Base-by-base conservation (phyloP, 1,140 invertebrate species). In the Potamilus streckersoni region DNA sequence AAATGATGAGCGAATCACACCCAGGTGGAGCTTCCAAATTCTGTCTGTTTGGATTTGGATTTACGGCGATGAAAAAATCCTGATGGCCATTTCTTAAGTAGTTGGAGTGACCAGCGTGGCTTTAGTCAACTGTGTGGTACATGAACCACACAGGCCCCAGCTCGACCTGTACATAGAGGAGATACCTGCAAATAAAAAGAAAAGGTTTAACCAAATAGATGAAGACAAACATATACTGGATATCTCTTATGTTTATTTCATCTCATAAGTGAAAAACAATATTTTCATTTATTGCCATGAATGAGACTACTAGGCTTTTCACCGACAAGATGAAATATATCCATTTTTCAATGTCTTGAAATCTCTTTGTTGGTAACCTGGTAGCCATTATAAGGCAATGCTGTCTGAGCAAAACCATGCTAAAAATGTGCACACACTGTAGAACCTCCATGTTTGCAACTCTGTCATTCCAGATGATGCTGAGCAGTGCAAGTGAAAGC, bases 121-220 rank as follows among this genome's bases (percentile, higher is more conserved):
- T 75, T 79, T 84, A 85, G 86, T 88, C 86, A 88, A 83, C 85
- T 88, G 80, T 83, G 82, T 14, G 82, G 82, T 17, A 92, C 85
- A 64, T 92, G 92, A 56, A 96, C 94, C n/a, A 96, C 93, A 86
- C 95, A 96, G 65, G 95, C 94, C 71, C 95, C 95, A 67, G 95
- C 96, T 78, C 96, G 92, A 60, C 95, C 95, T 55, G 93, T 94
- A 82, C 93, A 93, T 64, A 97, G 90, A 19, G 94, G 92, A 56
- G 95, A 92, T 74, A 95, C 91, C 92, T 93, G 85, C 57, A 84
- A 83, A 49, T 60, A 2, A 78, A 49, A 69, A 62, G 55, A 60
- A 64, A 70, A 2, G n/a, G 17, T 23, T 0, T 16, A 23, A 61
- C 38, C 17, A 59, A 72, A 68, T 20, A 49, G 11, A 5, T 49